phyloP scores from a whole-genome alignment of 2,888 invertebrate genomes.

The Leptinotarsa haldemani region DNA sequence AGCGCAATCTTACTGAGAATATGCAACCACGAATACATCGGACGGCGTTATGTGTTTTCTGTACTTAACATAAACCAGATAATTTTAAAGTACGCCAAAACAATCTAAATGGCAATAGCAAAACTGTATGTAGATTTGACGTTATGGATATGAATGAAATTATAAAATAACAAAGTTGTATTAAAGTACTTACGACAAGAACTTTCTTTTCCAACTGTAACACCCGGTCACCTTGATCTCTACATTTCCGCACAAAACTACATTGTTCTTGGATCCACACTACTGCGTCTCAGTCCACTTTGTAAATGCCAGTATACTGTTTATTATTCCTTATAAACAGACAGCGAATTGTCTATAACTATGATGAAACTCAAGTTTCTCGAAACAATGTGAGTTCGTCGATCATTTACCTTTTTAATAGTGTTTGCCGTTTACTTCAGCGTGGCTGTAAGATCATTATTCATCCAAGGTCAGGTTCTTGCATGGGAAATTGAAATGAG shows the following conservation, averaged over 20 bases:
- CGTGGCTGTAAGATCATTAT: conserved; percentile 53
- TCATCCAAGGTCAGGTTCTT: conserved; percentile 55
- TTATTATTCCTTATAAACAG: conserved; percentile 2
- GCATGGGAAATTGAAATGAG: conserved; percentile 51
- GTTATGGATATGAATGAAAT: background rate
- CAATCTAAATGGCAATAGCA: background rate
- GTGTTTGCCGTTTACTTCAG: conserved; percentile 46
- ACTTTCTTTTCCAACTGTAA: conserved; percentile 5
- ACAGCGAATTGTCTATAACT: conserved; percentile 1
- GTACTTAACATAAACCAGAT: background rate
- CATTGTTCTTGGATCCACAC: conserved; percentile 34
- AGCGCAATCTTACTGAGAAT: background rate
- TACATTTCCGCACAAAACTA: conserved; percentile 34
- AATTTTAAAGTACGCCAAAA: background rate
- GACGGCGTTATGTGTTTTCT: conserved; percentile 24
- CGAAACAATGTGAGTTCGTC: conserved; percentile 33
- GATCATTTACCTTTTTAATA: conserved; percentile 52
- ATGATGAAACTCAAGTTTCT: conserved; percentile 27
- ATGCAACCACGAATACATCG: conserved; percentile 21
- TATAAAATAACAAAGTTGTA: background rate
- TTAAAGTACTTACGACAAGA: conserved; percentile 17
- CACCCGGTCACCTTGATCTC: conserved; percentile 26
- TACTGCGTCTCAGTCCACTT: background rate
- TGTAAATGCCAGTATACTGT: background rate
- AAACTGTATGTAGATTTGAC: background rate